Evolutionary conservation across 2,797 vertebrate genomes (phyloP).

Genomic region (Numenius phaeopus): DNA sequence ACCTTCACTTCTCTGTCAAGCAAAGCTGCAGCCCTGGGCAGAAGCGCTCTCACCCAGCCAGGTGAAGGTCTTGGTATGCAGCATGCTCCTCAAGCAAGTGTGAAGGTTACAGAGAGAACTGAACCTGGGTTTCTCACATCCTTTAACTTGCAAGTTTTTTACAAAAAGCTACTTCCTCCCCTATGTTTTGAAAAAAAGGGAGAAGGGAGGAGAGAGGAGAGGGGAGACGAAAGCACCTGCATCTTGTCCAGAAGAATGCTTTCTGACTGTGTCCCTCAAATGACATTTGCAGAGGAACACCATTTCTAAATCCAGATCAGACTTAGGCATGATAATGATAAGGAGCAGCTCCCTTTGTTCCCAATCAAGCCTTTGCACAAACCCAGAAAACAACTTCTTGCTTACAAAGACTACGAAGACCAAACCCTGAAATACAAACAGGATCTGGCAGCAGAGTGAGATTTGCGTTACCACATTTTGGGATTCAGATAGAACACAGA

Average conservation of each 20-base stretch:
- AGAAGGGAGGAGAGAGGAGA: no score
- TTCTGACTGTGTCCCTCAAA: background rate
- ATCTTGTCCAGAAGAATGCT: background rate
- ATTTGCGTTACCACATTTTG: background rate
- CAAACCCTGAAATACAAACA: background rate
- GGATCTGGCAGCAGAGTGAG: background rate
- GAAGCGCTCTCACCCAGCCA: background rate
- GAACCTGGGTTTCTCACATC: background rate
- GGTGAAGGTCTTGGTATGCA: background rate
- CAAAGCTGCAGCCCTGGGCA: background rate
- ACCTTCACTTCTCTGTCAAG: background rate
- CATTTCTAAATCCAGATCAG: background rate
- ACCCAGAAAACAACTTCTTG: background rate
- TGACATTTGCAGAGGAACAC: background rate
- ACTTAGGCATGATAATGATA: background rate
- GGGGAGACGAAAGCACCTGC: slow-evolving; percentile 1
- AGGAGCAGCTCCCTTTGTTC: background rate
- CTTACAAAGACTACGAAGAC: background rate
- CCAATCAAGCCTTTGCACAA: background rate
- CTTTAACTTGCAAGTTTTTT: background rate
- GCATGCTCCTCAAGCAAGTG: background rate
- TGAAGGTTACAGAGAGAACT: background rate
- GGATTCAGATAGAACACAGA: background rate
- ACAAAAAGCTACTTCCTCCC: background rate
- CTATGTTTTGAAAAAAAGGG: background rate